Conservation (phyloP, 1,140 invertebrate genomes). For the Hydropsyche tenuis region DNA sequence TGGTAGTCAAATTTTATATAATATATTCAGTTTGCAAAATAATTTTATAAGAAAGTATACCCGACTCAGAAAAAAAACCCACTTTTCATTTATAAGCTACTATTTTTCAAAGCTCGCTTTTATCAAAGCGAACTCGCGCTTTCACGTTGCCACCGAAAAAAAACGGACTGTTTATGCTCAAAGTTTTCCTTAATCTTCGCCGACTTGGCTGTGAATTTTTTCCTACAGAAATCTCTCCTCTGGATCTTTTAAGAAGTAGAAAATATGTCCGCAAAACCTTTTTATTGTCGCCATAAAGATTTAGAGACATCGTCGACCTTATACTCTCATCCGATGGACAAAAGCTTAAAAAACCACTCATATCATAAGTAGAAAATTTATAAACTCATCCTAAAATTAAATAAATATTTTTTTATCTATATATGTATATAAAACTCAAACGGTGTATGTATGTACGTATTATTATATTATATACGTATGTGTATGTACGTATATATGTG, state of each 20-base stretch:
- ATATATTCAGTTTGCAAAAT: not conserved
- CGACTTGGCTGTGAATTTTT: conserved; percentile 12
- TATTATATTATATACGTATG: too few species aligned
- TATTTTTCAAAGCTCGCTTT: conserved; percentile 10
- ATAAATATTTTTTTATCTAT: too few species aligned
- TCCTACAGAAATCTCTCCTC: not conserved
- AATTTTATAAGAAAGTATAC: not conserved
- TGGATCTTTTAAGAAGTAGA: conserved; percentile 14
- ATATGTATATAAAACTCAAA: too few species aligned
- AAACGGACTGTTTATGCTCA: conserved; percentile 20
- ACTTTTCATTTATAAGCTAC: not conserved
- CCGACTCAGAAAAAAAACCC: not conserved
- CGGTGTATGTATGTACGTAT: too few species aligned
- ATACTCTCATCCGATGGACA: too few species aligned
- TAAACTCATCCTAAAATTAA: too few species aligned
- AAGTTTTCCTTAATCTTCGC: conserved; percentile 23
- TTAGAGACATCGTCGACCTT: not conserved
- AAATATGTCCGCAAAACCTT: conserved; percentile 15
- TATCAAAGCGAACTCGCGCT: not conserved
- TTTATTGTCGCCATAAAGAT: conserved; percentile 9
- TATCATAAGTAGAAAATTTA: too few species aligned
- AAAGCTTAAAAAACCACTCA: too few species aligned
- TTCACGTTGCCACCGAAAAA: not conserved
- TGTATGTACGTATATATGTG: too few species aligned
- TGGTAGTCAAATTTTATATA: too few species aligned